These are phyloP conservation scores for Rafetus swinhoei DNA, from an alignment of 2,113 vertebrate genomes.

Conservation along the genomic window DNA sequence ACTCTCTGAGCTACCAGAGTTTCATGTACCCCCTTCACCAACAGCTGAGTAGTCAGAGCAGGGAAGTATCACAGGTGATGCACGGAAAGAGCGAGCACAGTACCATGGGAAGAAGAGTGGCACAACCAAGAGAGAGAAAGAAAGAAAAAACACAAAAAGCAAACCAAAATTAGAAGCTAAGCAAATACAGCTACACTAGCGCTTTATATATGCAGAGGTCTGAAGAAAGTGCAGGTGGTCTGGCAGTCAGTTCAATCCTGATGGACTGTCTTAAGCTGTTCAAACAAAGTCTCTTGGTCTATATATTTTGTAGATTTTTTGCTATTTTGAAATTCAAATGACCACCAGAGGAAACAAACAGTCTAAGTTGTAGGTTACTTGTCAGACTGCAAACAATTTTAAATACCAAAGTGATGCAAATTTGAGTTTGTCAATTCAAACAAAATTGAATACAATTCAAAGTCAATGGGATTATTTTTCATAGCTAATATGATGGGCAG, in stretches of 20 bases:
- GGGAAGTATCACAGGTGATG: constrained; percentile 85
- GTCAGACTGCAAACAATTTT: not conserved
- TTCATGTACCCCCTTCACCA: constrained; percentile 99
- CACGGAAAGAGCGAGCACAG: constrained; percentile 89
- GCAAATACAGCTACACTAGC: constrained; percentile 81
- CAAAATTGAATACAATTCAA: not conserved
- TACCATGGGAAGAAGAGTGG: constrained; percentile 84
- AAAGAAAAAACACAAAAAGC: constrained; percentile 83
- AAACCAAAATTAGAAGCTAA: constrained; percentile 88
- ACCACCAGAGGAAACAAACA: not conserved
- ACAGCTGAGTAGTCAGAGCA: constrained; percentile 93
- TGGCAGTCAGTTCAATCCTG: constrained; percentile 47
- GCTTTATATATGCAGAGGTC: constrained; percentile 75
- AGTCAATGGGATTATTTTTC: not conserved
- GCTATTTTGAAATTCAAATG: not conserved
- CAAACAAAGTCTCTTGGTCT: not conserved
- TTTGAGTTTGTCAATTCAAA: not conserved
- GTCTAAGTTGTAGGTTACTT: not conserved
- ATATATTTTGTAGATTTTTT: not conserved
- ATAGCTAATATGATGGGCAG: not conserved
- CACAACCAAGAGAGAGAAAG: constrained; percentile 74
- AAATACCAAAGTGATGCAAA: not conserved
- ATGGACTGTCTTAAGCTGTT: not conserved
- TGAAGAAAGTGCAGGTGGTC: constrained; percentile 66
- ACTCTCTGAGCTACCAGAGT: constrained; percentile 99